Evolutionary conservation across 2,888 invertebrate genomes (phyloP).

Genomic region (Molorchus minor): DNA sequence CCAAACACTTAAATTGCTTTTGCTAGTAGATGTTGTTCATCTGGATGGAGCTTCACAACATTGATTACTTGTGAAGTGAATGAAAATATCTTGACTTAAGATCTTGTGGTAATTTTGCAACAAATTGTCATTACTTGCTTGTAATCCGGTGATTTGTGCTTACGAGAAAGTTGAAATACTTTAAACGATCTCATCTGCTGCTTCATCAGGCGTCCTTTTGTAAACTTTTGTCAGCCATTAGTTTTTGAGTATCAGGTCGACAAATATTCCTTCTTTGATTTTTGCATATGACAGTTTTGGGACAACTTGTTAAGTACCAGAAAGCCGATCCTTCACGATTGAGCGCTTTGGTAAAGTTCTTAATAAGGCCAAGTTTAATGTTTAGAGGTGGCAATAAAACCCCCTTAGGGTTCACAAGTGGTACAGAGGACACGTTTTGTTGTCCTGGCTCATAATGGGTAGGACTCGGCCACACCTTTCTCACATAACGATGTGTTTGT

Average conservation of each 20-base stretch:
- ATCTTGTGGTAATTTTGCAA: conserved; percentile 26
- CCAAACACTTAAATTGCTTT: conserved; percentile 23
- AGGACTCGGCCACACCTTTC: neutral
- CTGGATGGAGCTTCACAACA: conserved; percentile 42
- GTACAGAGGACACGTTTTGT: neutral
- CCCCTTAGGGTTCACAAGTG: neutral
- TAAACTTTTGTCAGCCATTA: conserved; percentile 2
- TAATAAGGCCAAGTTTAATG: neutral
- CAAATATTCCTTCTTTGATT: conserved; percentile 6
- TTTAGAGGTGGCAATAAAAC: neutral
- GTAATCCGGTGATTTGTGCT: conserved; percentile 33
- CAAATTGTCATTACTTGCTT: conserved; percentile 29
- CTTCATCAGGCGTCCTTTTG: conserved; percentile 24
- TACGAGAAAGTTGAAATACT: conserved; percentile 23
- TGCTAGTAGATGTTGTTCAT: conserved; percentile 43
- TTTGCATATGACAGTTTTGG: conserved; percentile 4
- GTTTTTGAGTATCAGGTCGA: conserved; percentile 6
- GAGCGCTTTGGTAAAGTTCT: neutral
- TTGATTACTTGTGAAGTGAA: conserved; percentile 29
- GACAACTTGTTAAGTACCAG: neutral
- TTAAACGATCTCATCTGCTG: conserved; percentile 3
- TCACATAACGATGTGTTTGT: neutral
- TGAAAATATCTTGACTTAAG: too few species aligned
- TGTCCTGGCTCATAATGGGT: neutral
- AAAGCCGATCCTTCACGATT: conserved; percentile 10